phyloP scores from a whole-genome alignment of 2,113 vertebrate genomes.

The Sigmodon hispidus region DNA sequence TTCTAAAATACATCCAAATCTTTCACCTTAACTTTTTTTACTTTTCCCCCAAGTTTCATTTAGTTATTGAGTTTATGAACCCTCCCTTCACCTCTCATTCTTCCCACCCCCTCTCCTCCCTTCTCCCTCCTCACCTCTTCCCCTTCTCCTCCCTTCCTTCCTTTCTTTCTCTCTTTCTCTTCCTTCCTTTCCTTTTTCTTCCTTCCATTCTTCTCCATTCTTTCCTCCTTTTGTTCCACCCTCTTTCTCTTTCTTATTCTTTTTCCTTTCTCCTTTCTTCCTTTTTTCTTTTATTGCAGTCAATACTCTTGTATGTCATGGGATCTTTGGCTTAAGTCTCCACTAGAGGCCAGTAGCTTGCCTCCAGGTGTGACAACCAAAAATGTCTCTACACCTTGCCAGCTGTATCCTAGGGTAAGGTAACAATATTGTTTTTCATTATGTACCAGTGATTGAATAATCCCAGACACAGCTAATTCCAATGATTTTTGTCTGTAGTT shows the following conservation, averaged over 20 bases:
- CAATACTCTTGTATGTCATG: not conserved
- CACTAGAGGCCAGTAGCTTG: not conserved
- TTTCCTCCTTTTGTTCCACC: not conserved
- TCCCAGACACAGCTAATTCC: not conserved
- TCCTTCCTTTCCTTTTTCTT: not conserved
- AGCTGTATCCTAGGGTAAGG: not conserved
- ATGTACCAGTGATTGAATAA: not conserved
- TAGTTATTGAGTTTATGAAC: not conserved
- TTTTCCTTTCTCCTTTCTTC: not conserved
- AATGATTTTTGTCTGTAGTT: not conserved
- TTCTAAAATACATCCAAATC: not conserved
- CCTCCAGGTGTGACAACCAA: not conserved
- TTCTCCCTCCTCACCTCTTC: not conserved
- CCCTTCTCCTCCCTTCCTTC: not conserved
- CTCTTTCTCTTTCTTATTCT: not conserved
- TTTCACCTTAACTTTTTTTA: too few relatives aligned
- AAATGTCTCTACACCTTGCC: not conserved
- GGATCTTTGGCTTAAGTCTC: not conserved
- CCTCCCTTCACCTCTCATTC: not conserved
- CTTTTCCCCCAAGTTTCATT: too few relatives aligned
- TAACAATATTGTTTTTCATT: not conserved
- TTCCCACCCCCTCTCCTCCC: not conserved
- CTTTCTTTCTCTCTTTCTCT: not conserved
- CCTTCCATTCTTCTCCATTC: not conserved
- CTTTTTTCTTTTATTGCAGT: not conserved